Evolutionary conservation across 92 coral and sea anemone species (phyloP).

Genomic region (Paragorgia papillata): DNA sequence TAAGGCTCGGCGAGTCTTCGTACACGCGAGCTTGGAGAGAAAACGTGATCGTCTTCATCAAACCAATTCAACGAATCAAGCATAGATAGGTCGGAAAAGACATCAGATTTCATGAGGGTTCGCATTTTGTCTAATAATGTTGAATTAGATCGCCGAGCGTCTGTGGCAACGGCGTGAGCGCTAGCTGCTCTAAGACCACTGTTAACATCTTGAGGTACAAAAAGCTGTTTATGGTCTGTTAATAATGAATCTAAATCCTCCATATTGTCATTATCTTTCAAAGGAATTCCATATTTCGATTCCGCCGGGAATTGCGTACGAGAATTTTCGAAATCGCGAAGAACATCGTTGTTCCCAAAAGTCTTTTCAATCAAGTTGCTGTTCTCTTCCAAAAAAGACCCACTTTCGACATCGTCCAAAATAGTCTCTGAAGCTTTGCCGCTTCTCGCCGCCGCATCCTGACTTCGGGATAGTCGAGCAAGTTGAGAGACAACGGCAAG

Average conservation of each 20-base stretch:
- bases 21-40: not conserved
- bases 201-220: constrained; percentile 10
- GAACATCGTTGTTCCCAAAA: not conserved
- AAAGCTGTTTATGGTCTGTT: not conserved
- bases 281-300: not conserved
- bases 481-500: not conserved
- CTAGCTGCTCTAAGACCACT: not conserved
- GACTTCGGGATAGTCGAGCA: not conserved
- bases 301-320: not conserved
- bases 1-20: constrained; percentile 20
- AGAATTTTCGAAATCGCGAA: not conserved
- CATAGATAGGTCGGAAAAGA: not conserved
- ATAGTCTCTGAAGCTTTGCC: not conserved
- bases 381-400: not conserved
- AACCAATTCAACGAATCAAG: constrained; percentile 23
- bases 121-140: constrained; percentile 12
- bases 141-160: not conserved
- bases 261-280: not conserved
- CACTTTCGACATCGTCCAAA: not conserved
- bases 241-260: not conserved
- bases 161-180: not conserved
- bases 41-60: not conserved
- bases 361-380: not conserved
- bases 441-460: not conserved
- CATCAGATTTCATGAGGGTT: not conserved